phyloP scores from a whole-genome alignment of 2,888 invertebrate genomes.

The Stenotaenia linearis region DNA sequence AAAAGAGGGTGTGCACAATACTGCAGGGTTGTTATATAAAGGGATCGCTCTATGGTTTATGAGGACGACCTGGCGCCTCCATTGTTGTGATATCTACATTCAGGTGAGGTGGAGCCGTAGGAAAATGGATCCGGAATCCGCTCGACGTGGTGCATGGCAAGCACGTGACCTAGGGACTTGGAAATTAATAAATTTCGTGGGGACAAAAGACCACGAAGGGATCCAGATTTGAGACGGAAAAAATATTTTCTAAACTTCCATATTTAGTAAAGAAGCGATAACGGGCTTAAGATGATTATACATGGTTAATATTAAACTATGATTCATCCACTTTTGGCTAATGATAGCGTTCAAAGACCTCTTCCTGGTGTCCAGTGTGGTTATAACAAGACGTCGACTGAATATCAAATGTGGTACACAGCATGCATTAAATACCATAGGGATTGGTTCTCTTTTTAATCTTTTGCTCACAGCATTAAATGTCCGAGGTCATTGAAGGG shows the following conservation, averaged over 20 bases:
- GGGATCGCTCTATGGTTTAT: background rate
- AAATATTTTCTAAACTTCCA: background rate
- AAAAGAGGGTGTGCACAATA: background rate
- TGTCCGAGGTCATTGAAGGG: background rate
- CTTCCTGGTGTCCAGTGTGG: background rate
- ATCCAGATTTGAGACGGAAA: background rate
- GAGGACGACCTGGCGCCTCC: background rate
- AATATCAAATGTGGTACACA: background rate
- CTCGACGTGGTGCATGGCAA: background rate
- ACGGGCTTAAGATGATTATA: background rate
- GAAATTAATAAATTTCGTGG: background rate
- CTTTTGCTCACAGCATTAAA: background rate
- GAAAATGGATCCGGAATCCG: background rate
- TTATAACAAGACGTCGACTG: background rate
- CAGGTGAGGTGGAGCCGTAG: background rate
- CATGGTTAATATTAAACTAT: background rate
- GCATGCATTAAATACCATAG: background rate
- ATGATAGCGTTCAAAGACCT: background rate
- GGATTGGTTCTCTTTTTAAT: background rate
- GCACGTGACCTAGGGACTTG: background rate
- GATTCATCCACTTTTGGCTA: background rate
- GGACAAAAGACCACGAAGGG: background rate
- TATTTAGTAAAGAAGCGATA: background rate
- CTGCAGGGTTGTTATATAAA: background rate
- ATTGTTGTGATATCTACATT: background rate